Base-by-base conservation (phyloP, 2,113 vertebrate genomes). In the Lagenorhynchus albirostris region DNA sequence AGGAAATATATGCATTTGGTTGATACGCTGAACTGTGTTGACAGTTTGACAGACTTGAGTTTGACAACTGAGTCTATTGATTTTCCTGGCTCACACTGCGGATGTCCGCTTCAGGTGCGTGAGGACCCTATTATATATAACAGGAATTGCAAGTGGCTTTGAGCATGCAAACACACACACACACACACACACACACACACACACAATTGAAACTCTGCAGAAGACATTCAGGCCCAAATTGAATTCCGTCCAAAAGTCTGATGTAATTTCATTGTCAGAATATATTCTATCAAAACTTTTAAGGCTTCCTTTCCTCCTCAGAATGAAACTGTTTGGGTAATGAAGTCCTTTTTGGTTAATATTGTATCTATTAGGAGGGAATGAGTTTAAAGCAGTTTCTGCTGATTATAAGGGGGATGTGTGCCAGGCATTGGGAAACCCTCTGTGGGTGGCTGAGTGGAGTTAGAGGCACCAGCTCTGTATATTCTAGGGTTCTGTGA, bases 201-300 rank as follows among this genome's bases (percentile, higher is more conserved):
- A 62, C 9, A 36, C 10, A 26, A 33, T 6, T 50, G 70, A 80
- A 89, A 70, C 15, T 36, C 80, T 84, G 21, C 11, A 41, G 60
- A 82, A 92, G 20, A 86, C 9, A 44, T 67, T 60, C 31, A 60
- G 44, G n/a, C 25, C 26, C 7, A 94, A 94, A 95, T 2, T 94
- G 12, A 79, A 89, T 92, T 96, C 63, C 92, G 10, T 94, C 31
- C 60, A 50, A 21, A 95, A 95, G 76, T 14, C 1, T 87, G 44
- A 95, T 83, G 38, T 31, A 20, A 93, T 90, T 89, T 79, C 44
- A 93, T 82, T 53, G 50, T 89, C 44, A 73, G 98, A 98, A 95
- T 7, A 94, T 21, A 74, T 91, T 95, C 62, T 4, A 0, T 55
- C 94, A 96, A 76, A 36, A 58, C 73, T 73, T 93, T 55, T 41